Base-by-base conservation (phyloP, 2,888 invertebrate genomes). In the Perdita meconis region DNA sequence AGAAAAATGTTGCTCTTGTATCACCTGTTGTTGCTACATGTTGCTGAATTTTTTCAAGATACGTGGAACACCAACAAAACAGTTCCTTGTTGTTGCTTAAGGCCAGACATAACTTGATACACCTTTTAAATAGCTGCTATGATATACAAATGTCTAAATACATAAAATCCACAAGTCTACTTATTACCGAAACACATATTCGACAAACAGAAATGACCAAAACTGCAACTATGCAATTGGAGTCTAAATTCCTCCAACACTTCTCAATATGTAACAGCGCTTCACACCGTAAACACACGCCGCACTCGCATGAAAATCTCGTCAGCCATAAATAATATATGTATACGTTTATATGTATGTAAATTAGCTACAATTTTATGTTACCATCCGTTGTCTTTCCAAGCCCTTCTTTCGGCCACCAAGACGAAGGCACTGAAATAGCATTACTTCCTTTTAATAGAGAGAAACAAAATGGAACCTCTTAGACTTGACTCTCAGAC, bases 271-370 rank as follows among this genome's bases (percentile, higher is more conserved):
- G 56, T 34, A 19, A 56, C 53, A 63, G 47, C 44, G 47, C 24
- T 36, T 60, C 50, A 36, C 50, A 26, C 44, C 42, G 8, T 40
- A 38, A 61, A 34, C 51, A 16, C 42, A 30, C 55, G 24, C 1
- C 2, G 26, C 36, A n/a, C 63, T 38, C 34, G 72, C 55, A 56
- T 70, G 61, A 66, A 72, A 68, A 63, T 67, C 61, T 67, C 53
- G 40, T 16, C 53, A n/a, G 53, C 36, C 76, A 40, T 77, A 77
- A 77, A 77, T 63, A 59, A 74, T 24, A 26, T 40, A 66, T 47
- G 53, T 22, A 53, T 59, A 50, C 47, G 47, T 75, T 76, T 36
- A 77, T 77, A 67, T 75, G 75, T 75, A 77, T 77, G 76, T 67
- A 77, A 75, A 77, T 77, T 59, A 63, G 59, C 26, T 2, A 40